Evolutionary conservation across 2,888 invertebrate genomes (phyloP).

Genomic region (Macrosiphum euphorbiae): DNA sequence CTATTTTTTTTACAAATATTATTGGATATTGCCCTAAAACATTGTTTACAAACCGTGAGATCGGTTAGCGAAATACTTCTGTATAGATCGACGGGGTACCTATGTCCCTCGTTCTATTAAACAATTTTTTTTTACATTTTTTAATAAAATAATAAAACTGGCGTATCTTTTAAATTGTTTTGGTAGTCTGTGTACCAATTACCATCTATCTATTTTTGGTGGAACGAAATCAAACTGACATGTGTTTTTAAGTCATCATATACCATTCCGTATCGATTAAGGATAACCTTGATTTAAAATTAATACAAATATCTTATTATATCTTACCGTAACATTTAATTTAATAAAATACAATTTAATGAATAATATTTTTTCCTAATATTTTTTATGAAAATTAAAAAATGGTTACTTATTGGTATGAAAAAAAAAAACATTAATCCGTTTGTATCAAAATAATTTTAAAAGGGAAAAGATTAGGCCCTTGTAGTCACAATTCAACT

Average conservation of each 20-base stretch:
- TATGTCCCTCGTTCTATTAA: background rate
- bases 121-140: background rate
- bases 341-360: background rate
- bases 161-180: conserved; percentile 1
- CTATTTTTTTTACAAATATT: background rate
- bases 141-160: background rate
- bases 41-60: conserved; percentile 23
- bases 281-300: background rate
- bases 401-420: background rate
- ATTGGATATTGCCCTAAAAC: conserved; percentile 16
- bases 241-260: background rate
- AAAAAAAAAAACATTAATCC: background rate
- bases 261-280: background rate
- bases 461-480: background rate
- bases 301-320: background rate
- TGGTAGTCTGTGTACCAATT: background rate
- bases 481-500: background rate
- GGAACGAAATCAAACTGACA: conserved; percentile 26
- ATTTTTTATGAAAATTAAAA: background rate
- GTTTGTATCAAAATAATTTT: background rate
- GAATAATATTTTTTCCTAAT: background rate
- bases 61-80: conserved; percentile 5
- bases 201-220: background rate
- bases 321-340: background rate
- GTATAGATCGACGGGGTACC: conserved; percentile 15